A percentile compares a stretch with the other conserved stretches of the same genome.
Evolutionary conservation across 2,113 vertebrate genomes (phyloP).

Genomic region (Ovibos moschatus): DNA sequence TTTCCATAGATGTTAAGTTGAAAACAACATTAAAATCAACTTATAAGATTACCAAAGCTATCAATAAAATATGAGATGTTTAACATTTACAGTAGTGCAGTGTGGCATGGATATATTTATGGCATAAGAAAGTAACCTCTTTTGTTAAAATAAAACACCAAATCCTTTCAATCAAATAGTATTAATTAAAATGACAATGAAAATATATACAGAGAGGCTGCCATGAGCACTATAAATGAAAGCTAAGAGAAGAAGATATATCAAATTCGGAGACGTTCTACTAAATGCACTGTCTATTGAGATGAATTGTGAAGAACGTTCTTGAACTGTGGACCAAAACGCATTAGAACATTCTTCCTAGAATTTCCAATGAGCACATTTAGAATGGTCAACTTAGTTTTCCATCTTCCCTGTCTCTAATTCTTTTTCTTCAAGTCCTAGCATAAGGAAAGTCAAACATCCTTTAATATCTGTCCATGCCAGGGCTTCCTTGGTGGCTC

Average conservation of each 20-base stretch:
- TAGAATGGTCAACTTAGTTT: background rate
- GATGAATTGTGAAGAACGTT: background rate
- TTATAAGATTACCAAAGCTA: background rate
- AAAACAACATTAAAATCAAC: conserved; percentile 30
- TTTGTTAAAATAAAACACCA: background rate
- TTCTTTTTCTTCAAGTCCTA: background rate
- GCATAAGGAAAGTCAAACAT: background rate
- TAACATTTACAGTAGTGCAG: background rate
- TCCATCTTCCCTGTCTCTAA: background rate
- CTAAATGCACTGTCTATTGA: background rate
- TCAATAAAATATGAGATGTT: background rate
- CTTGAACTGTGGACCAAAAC: background rate
- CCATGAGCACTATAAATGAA: background rate
- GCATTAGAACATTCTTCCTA: background rate
- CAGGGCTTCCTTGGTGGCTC: background rate
- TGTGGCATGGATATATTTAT: background rate
- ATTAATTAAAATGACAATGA: background rate
- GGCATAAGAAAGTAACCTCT: background rate
- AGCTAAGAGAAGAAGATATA: background rate
- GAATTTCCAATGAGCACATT: background rate
- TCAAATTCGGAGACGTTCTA: background rate
- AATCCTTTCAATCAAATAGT: background rate
- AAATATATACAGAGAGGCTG: background rate
- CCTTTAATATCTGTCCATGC: background rate
- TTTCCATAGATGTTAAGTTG: background rate